Conservation (phyloP, 2,113 vertebrate genomes). For the Thomomys bottae region DNA sequence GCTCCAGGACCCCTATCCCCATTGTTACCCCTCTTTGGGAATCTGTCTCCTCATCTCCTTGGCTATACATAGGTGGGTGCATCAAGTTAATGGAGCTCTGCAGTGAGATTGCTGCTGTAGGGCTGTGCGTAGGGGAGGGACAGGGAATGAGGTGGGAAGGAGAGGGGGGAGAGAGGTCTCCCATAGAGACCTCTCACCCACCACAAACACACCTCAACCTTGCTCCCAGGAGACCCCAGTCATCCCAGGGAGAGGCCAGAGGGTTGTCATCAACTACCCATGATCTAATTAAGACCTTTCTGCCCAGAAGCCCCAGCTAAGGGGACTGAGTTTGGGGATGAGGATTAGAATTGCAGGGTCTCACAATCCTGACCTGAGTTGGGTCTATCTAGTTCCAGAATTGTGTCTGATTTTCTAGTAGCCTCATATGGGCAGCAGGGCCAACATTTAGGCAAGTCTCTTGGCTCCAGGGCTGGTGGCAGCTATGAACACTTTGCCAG, state of each 20-base stretch:
- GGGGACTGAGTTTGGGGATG: background rate
- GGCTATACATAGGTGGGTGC: background rate
- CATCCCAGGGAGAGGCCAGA: background rate
- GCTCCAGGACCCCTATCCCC: background rate
- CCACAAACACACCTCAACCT: background rate
- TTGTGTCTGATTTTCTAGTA: background rate
- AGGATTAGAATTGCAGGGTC: background rate
- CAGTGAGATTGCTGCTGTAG: background rate
- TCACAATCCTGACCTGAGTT: background rate
- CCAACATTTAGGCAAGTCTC: background rate
- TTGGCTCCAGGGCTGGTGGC: background rate
- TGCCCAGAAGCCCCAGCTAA: background rate
- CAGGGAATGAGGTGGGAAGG: background rate
- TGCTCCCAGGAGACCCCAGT: background rate
- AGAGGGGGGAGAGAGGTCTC: background rate
- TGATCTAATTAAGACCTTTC: background rate
- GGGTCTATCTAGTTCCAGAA: background rate
- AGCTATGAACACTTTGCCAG: background rate
- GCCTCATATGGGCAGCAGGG: background rate
- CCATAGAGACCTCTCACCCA: rapidly evolving
- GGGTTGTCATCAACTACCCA: background rate
- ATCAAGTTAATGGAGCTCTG: background rate
- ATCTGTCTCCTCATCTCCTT: background rate
- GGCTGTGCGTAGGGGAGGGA: too few species aligned
- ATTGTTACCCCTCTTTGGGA: background rate